Base-by-base conservation (phyloP, 2,888 invertebrate genomes). In the Sialis lutaria region DNA sequence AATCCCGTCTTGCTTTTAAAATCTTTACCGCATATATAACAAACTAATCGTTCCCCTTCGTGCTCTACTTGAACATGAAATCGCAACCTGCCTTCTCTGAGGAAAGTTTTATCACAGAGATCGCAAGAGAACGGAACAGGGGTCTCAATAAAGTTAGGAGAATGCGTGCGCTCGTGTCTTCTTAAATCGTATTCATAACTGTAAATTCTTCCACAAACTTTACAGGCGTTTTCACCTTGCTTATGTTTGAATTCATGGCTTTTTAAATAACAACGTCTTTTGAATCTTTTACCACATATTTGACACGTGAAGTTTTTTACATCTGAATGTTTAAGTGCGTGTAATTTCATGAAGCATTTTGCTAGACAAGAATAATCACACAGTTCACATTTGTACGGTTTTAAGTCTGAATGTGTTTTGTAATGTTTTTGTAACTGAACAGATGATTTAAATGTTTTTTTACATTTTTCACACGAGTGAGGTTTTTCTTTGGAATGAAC, bases 11-110 rank as follows among this genome's bases (percentile, higher is more conserved):
- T 40, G 1, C 53, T 50, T 5, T 52, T 52, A 32, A 57, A 43
- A 6, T 47, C 46, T 48, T 55, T 56, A 57, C 67, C 53, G 46
- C 58, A 58, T 4, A 54, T 47, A 43, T 57, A 55, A 48, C 58
- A 58, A 1, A 57, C 48, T 44, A 52, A 47, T 10, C 42, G 30
- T 40, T 47, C 49, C 8, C 6, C 33, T 33, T n/a, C 6, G 33
- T 33, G 44, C 7, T 12, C 34, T 10, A 12, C 42, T 10, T 32
- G 42, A 4, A 42, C 10, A 40, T 48, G 48, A 33, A 9, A 9
- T 13, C 42, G 42, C 22, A 33, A 44, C n/a, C 10, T 12, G 6
- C 10, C n/a, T 37, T 37, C 12, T 10, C 37, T 10, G 7, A 53
- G 30, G 31, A 53, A 55, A 6, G 48, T 46, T 40, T 55, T 55